Conservation (phyloP, 2,888 invertebrate genomes). For the Ischnura elegans region DNA sequence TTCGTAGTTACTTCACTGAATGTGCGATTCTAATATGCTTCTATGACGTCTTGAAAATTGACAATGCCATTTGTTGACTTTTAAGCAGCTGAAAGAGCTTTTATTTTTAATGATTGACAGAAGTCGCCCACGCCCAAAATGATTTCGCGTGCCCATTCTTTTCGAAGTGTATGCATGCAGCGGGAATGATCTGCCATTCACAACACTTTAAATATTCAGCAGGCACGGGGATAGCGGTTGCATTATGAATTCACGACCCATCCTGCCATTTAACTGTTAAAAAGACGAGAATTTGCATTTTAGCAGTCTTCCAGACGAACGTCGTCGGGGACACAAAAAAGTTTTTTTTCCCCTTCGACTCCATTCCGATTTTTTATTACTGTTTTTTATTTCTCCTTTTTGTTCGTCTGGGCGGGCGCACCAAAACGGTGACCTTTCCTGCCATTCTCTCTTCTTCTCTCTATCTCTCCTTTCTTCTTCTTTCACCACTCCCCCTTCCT, state of each 20-base stretch:
- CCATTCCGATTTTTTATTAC: no score
- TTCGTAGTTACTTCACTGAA: no score
- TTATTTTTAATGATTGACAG: background rate
- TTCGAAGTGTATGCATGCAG: background rate
- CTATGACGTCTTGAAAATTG: background rate
- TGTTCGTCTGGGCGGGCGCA: constrained; percentile 49
- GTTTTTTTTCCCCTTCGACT: background rate
- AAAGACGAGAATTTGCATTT: constrained; percentile 44
- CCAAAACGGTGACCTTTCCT: constrained; percentile 18
- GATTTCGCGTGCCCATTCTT: background rate
- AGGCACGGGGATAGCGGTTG: background rate
- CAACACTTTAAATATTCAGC: constrained; percentile 13
- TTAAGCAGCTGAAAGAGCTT: background rate
- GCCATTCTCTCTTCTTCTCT: background rate
- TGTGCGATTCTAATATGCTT: no score
- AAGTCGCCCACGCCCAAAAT: background rate
- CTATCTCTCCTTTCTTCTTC: background rate
- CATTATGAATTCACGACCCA: background rate
- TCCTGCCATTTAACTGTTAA: background rate
- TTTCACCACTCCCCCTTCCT: background rate
- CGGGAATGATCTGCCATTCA: background rate
- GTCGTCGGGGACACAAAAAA: constrained; percentile 40
- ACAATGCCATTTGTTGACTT: background rate
- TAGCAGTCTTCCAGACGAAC: constrained; percentile 20
- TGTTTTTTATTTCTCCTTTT: constrained; percentile 5